phyloP scores from a whole-genome alignment of 2,113 vertebrate genomes.

The Lipophrys pholis region DNA sequence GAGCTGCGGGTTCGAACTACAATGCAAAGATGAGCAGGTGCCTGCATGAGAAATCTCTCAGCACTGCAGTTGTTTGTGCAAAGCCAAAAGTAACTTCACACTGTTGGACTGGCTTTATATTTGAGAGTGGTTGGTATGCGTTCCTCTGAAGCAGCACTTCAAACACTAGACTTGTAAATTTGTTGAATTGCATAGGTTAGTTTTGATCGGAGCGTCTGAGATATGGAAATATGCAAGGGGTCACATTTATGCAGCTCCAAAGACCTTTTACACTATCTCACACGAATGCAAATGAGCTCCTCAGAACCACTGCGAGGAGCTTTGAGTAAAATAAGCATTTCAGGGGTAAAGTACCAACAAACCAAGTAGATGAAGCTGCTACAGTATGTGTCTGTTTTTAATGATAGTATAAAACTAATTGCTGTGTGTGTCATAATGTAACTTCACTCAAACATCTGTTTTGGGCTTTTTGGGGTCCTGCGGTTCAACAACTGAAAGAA shows the following conservation, averaged over 20 bases:
- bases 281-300: slow-evolving; percentile 31
- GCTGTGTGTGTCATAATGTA: not conserved
- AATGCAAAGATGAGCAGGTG: no score
- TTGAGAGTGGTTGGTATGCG: not conserved
- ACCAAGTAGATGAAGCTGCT: slow-evolving; percentile 1
- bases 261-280: slow-evolving; percentile 9
- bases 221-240: not conserved
- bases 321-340: slow-evolving; percentile 43
- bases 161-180: not conserved
- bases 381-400: not conserved
- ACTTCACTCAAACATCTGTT: not conserved
- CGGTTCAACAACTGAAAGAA: not conserved
- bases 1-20: no score
- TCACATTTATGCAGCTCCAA: slow-evolving; percentile 17
- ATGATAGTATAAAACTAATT: slow-evolving; percentile 17
- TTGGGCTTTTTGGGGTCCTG: not conserved
- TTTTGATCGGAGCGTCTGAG: slow-evolving; percentile 5
- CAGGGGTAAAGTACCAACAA: slow-evolving; percentile 34
- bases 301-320: slow-evolving; percentile 15
- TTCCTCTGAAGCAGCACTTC: slow-evolving; percentile 2
- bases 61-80: no score
- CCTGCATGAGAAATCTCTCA: no score
- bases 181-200: not conserved
- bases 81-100: no score
- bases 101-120: not conserved